phyloP scores from a whole-genome alignment of 2,797 vertebrate species.

The Sorex maritimensis region DNA sequence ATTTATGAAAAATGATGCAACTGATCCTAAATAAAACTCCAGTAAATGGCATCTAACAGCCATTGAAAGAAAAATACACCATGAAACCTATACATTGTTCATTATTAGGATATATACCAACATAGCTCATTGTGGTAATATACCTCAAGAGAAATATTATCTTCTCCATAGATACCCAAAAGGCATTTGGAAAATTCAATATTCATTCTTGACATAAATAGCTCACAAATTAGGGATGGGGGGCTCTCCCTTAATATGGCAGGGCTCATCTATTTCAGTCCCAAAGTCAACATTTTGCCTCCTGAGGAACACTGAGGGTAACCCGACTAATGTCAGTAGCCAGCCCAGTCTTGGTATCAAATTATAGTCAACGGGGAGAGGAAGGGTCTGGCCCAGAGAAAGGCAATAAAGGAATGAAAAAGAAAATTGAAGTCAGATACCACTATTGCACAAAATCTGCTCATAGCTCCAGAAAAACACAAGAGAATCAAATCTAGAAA shows the following conservation, averaged over 20 bases:
- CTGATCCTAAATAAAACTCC: background rate
- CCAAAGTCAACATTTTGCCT: background rate
- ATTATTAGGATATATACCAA: background rate
- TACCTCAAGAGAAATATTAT: background rate
- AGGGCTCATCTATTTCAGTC: background rate
- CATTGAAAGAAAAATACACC: background rate
- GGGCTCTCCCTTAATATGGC: background rate
- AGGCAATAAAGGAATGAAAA: background rate
- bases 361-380: background rate
- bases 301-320: background rate
- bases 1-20: slow-evolving; percentile 27
- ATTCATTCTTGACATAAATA: background rate
- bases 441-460: background rate
- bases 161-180: background rate
- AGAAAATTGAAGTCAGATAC: background rate
- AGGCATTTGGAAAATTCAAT: background rate
- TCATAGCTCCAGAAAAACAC: slow-evolving; percentile 20
- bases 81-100: slow-evolving; percentile 8
- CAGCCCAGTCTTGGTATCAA: background rate
- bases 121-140: background rate
- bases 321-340: background rate
- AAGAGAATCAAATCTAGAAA: slow-evolving; percentile 38
- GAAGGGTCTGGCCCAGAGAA: background rate
- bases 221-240: background rate
- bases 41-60: background rate